phyloP scores from a whole-genome alignment of 1,140 invertebrate genomes.

The Papilio polyxenes region DNA sequence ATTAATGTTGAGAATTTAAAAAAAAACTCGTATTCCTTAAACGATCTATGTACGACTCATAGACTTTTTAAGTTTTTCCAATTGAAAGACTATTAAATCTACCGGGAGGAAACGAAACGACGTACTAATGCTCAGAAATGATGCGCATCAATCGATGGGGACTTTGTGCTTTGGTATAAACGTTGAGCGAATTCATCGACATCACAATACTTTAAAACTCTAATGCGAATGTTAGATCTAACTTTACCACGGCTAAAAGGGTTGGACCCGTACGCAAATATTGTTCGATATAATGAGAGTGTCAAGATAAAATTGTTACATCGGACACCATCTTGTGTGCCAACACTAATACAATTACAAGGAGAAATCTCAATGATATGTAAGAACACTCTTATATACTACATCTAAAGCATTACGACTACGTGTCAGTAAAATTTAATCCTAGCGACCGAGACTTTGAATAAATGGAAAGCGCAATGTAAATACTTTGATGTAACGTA shows the following conservation, averaged over 20 bases:
- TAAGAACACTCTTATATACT: slow-evolving; percentile 77
- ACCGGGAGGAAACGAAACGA: slow-evolving; percentile 67
- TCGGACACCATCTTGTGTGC: slow-evolving; percentile 61
- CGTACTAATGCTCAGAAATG: slow-evolving; percentile 63
- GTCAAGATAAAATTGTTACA: slow-evolving; percentile 70
- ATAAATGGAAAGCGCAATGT: slow-evolving; percentile 5
- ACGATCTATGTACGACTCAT: slow-evolving; percentile 51
- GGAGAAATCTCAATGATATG: slow-evolving; percentile 80
- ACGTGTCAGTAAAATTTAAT: slow-evolving; percentile 70
- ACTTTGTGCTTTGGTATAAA: slow-evolving; percentile 80
- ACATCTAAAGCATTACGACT: slow-evolving; percentile 76
- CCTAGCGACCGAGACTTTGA: slow-evolving; percentile 62
- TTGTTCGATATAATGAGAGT: slow-evolving; percentile 70
- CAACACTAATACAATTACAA: slow-evolving; percentile 71
- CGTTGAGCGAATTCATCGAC: slow-evolving; percentile 77
- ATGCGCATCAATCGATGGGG: slow-evolving; percentile 77
- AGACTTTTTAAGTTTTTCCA: slow-evolving; percentile 77
- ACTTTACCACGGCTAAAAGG: slow-evolving; percentile 76
- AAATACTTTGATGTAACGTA: background rate
- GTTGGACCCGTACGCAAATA: slow-evolving; percentile 78
- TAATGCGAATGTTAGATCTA: slow-evolving; percentile 77
- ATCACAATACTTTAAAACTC: slow-evolving; percentile 75
- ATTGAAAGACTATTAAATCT: slow-evolving; percentile 79
- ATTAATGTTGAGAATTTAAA: slow-evolving; percentile 42
- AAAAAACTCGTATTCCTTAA: slow-evolving; percentile 43